These are phyloP conservation scores for Phyto melanocephala DNA, from an alignment of 2,888 invertebrate genomes.

Conservation along the genomic window DNA sequence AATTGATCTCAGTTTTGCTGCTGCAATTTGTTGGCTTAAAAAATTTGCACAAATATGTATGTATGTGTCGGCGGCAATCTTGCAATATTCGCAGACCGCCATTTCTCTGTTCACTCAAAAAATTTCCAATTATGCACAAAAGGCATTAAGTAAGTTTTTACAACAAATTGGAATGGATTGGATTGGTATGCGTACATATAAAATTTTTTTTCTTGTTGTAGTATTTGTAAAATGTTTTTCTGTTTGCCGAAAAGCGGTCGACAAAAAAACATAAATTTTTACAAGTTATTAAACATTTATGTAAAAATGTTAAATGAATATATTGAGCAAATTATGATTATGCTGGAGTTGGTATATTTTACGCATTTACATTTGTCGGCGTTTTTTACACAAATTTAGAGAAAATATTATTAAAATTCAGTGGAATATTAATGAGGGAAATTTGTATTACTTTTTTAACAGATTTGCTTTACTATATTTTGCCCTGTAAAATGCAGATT, in stretches of 20 bases:
- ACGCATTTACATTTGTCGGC: too few relatives aligned
- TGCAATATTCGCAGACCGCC: background rate
- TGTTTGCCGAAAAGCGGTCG: background rate
- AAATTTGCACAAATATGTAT: background rate
- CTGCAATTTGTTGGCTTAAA: background rate
- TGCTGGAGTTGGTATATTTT: too few relatives aligned
- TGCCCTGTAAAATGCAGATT: too few relatives aligned
- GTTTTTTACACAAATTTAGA: too few relatives aligned
- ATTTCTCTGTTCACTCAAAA: conserved; percentile 8
- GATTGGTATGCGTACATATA: conserved; percentile 46
- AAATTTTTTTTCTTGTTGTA: background rate
- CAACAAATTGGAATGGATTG: conserved; percentile 55
- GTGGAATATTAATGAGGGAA: too few relatives aligned
- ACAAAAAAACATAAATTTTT: background rate
- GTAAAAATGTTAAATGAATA: background rate
- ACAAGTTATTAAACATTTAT: background rate
- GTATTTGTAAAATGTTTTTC: background rate
- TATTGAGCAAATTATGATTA: background rate
- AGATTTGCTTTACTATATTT: too few relatives aligned
- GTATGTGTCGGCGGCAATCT: background rate
- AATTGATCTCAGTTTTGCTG: conserved; percentile 15
- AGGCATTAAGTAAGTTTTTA: conserved; percentile 49
- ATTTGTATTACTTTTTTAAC: too few relatives aligned
- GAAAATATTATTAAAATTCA: too few relatives aligned
- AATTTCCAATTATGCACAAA: conserved; percentile 55